Evolutionary conservation across 2,797 vertebrate species (phyloP).

Genomic region (Macropodus opercularis): DNA sequence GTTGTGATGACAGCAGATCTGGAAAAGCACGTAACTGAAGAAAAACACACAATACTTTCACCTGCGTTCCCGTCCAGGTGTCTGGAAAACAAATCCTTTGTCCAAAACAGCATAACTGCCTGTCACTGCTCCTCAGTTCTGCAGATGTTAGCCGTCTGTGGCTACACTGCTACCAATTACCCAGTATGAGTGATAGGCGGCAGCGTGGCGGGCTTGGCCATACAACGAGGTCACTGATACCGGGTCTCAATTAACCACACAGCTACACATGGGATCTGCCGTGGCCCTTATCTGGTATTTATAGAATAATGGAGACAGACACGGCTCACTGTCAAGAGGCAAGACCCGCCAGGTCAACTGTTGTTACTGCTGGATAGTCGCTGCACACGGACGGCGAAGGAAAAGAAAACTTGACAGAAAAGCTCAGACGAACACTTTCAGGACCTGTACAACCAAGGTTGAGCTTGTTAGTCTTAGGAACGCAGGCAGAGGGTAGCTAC

Average conservation of each 20-base stretch:
- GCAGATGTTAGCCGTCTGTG: constrained; percentile 21
- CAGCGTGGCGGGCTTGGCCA: constrained; percentile 40
- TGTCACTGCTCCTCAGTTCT: constrained; percentile 23
- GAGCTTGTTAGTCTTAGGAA: constrained; percentile 1
- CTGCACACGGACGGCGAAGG: constrained; percentile 2
- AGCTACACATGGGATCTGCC: constrained; percentile 65
- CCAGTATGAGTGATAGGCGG: constrained; percentile 64
- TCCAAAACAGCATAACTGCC: constrained; percentile 30
- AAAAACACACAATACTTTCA: constrained; percentile 6
- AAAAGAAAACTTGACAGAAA: constrained; percentile 35
- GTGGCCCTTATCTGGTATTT: constrained; percentile 69
- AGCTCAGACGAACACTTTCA: constrained; percentile 23
- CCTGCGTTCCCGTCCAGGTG: not conserved
- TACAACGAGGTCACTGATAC: constrained; percentile 61
- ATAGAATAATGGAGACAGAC: constrained; percentile 71
- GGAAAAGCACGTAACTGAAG: not conserved
- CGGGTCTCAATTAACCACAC: constrained; percentile 76
- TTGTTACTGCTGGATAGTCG: constrained; percentile 50
- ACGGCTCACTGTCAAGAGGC: constrained; percentile 52
- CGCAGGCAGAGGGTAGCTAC: not conserved
- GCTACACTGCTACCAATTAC: constrained; percentile 68
- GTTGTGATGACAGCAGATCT: too few relatives aligned
- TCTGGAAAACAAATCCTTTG: constrained; percentile 14
- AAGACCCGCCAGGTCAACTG: constrained; percentile 57
- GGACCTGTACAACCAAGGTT: not conserved